Percentiles rank a stretch among this genome's conserved stretches.
Conservation (phyloP, 2,888 invertebrate genomes). For the Alitta virens region DNA sequence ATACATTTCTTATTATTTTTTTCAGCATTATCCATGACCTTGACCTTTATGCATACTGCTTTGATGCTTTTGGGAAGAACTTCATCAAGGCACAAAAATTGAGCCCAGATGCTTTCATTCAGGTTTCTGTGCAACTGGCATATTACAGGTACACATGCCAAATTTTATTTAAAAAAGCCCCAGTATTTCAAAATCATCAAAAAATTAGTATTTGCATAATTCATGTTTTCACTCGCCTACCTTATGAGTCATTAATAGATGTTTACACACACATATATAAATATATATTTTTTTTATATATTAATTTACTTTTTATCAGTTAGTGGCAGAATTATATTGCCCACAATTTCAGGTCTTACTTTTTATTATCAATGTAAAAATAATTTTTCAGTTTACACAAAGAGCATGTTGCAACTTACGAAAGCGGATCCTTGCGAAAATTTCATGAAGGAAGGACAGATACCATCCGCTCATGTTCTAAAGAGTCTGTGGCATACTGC, state of each 20-base stretch:
- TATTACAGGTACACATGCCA: constrained; percentile 48
- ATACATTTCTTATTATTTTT: constrained; percentile 4
- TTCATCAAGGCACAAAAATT: constrained; percentile 59
- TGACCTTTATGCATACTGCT: constrained; percentile 57
- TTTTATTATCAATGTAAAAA: too few species aligned
- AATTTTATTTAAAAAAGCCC: too few species aligned
- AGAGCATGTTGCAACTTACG: constrained; percentile 70
- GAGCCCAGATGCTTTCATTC: constrained; percentile 61
- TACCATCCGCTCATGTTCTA: constrained; percentile 87
- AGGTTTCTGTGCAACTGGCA: constrained; percentile 50
- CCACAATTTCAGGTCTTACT: too few species aligned
- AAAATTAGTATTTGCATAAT: too few species aligned
- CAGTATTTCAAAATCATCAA: too few species aligned
- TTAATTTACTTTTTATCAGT: too few species aligned
- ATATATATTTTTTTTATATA: too few species aligned
- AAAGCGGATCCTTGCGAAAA: constrained; percentile 84
- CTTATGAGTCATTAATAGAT: too few species aligned
- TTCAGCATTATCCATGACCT: constrained; percentile 51
- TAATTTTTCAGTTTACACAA: constrained; percentile 18
- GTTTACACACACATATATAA: too few species aligned
- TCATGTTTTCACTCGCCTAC: too few species aligned
- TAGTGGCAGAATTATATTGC: too few species aligned
- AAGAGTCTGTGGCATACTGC: constrained; percentile 79
- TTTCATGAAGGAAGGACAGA: constrained; percentile 87
- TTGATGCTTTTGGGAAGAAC: constrained; percentile 60